Base-by-base conservation (phyloP, 2,113 vertebrate genomes). In the Elaphurus davidianus region DNA sequence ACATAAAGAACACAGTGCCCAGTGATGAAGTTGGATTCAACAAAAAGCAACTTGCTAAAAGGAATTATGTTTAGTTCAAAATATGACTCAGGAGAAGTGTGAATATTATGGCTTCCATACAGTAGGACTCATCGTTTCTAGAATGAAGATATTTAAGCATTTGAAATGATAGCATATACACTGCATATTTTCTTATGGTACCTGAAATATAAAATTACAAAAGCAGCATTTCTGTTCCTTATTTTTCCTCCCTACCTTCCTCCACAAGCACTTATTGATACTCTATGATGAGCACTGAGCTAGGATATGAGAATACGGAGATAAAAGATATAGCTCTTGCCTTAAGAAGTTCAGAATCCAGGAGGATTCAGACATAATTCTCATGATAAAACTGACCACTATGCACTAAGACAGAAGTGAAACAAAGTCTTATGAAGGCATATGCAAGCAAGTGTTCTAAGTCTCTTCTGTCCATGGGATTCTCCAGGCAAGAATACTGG, bases 121-220 rank as follows among this genome's bases (percentile, higher is more conserved):
- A 21, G 7, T 52, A 59, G 21, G 76, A 87, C 25, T 25, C 30
- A n/a, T 59, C 17, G 23, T 88, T 88, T 62, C 47, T 87, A 64
- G 47, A 87, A 88, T 57, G 84, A 93, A 88, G 33, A 79, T 52
- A 91, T 52, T 93, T n/a, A 79, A 93, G 33, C 92, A 93, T 96
- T 85, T 85, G 14, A 87, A 81, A 85, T 5, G 19, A 78, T 7
- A 57, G 1, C 55, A 12, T 84, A 59, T 82, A 55, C 5, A 52
- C 9, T 50, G 62, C 3, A 19, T 28, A 82, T 84, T 83, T 92
- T 92, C 36, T 87, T 95, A 62, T 71, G 50, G 40, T n/a, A 67
- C 17, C 14, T 96, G 16, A 67, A 93, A 88, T 74, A 94, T 47
- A 54, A 82, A 91, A 93, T 59, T 23, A 64, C 4, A 85, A 2